Evolutionary conservation across 2,797 vertebrate genomes (phyloP), one percentile per base, ranked within the genome.

Genomic region (Acropternis orthonyx): DNA sequence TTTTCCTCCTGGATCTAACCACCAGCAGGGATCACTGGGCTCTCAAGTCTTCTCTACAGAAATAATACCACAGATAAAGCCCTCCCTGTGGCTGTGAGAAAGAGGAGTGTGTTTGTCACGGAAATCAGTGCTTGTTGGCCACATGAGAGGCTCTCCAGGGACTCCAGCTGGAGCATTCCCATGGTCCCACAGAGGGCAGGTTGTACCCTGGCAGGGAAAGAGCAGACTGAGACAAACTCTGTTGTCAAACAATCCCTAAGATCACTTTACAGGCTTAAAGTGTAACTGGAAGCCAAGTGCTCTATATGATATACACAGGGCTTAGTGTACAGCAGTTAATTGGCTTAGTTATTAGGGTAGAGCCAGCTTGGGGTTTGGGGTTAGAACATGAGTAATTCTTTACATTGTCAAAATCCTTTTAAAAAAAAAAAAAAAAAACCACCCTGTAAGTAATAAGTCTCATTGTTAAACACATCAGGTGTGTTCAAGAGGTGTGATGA

Each of bases 41-140:
- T 87, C 84, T 92, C 66, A 76, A 73, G n/a, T 89, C 86, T 92
- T 88, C 67, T 75, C 7, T 32, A 73, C 71, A 55, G 44, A 89
- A 85, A 27, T 54, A 85, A 85, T 51, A 18, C 26, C 37, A 4
- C 19, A 12, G 78, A 66, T 58, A 74, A 92, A 95, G 41, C 52
- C 72, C 51, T 92, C 72, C 65, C 74, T 87, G 19, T 66, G 91
- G 49, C 23, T 79, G 56, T 95, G 59, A 95, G 93, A 55, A 91
- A 72, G 79, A 89, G 59, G 78, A 95, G 91, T 73, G 90, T 93
- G 74, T 85, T 89, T 92, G 68, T 93, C 91, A 81, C 80, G 32
- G 91, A 93, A 92, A 88, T 81, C 91, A 56, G 24, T 23, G 30
- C 46, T 83, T 72, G 85, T 46, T 79, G 56, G 85, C 93, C 95